These are phyloP conservation scores for Phanerotoma sp. DNA, from an alignment of 2,888 invertebrate genomes.

Conservation along the genomic window DNA sequence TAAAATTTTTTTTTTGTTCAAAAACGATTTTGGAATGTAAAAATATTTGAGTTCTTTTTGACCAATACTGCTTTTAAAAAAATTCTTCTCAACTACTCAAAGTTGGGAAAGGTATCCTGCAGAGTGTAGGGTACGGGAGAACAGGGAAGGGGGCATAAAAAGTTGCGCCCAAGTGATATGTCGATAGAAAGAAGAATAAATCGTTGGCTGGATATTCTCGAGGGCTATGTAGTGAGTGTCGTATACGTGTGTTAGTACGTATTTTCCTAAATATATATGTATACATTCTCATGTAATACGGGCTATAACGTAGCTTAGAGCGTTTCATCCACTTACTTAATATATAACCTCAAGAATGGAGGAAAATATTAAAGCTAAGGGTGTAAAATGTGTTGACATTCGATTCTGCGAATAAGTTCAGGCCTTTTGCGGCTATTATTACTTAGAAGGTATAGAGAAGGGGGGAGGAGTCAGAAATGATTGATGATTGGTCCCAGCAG, in stretches of 20 bases:
- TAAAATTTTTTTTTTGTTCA: no score
- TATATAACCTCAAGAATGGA: not conserved
- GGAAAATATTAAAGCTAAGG: not conserved
- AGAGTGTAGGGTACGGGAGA: not conserved
- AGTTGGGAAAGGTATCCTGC: not conserved
- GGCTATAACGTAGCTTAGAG: not conserved
- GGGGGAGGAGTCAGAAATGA: slow-evolving; percentile 34
- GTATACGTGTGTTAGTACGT: slow-evolving; percentile 1
- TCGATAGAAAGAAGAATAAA: slow-evolving; percentile 24
- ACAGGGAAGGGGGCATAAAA: slow-evolving; percentile 1
- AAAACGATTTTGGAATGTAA: no score
- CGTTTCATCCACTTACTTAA: not conserved
- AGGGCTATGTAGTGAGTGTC: not conserved
- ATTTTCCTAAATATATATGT: not conserved
- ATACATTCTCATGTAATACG: not conserved
- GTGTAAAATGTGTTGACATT: slow-evolving; percentile 13
- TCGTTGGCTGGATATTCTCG: slow-evolving; percentile 12
- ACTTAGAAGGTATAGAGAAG: not conserved
- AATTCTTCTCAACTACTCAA: not conserved
- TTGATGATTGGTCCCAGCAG: slow-evolving; percentile 55
- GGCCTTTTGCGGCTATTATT: not conserved
- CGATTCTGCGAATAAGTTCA: slow-evolving; percentile 10
- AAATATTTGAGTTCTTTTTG: no score
- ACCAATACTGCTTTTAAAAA: no score
- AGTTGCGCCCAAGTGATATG: slow-evolving; percentile 21